phyloP scores from a whole-genome alignment of 1,140 invertebrate species.

The Zaprionus lachaisei region DNA sequence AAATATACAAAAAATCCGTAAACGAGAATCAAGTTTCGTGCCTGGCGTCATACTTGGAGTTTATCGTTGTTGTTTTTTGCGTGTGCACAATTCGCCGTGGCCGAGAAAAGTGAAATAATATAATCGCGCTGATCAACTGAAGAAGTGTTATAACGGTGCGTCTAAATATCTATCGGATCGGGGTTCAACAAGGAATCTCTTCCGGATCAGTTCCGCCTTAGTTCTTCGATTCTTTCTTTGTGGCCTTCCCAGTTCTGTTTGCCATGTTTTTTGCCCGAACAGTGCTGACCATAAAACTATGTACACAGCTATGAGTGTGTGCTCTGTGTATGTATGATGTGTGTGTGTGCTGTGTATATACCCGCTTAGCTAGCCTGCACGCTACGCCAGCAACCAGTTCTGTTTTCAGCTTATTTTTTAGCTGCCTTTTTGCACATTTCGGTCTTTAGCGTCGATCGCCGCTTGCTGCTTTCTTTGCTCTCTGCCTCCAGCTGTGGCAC shows the following conservation, averaged over 20 bases:
- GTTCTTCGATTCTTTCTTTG: conserved; percentile 5
- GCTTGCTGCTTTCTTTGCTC: conserved; percentile 44
- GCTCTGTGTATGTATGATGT: neutral
- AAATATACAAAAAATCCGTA: conserved; percentile 36
- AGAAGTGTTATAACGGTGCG: conserved; percentile 34
- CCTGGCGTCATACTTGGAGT: conserved; percentile 63
- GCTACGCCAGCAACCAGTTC: conserved; percentile 64
- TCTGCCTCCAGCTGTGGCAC: conserved; percentile 31
- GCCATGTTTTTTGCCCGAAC: conserved; percentile 56
- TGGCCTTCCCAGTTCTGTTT: conserved; percentile 26
- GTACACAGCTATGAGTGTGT: conserved; percentile 14
- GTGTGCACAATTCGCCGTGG: conserved; percentile 47
- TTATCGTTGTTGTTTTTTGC: conserved; percentile 31
- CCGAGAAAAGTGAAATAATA: conserved; percentile 45
- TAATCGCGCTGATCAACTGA: conserved; percentile 4
- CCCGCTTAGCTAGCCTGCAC: conserved; percentile 27
- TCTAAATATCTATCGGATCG: conserved; percentile 18
- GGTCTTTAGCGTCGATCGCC: conserved; percentile 37
- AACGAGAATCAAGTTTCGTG: conserved; percentile 71
- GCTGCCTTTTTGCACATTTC: conserved; percentile 68
- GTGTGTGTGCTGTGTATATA: conserved; percentile 32
- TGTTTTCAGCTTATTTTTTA: conserved; percentile 69
- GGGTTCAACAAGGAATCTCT: neutral
- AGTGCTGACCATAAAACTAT: conserved; percentile 47
- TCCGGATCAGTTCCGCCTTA: neutral